phyloP scores from a whole-genome alignment of 2,888 invertebrate genomes.

The Mimachlamys varia region DNA sequence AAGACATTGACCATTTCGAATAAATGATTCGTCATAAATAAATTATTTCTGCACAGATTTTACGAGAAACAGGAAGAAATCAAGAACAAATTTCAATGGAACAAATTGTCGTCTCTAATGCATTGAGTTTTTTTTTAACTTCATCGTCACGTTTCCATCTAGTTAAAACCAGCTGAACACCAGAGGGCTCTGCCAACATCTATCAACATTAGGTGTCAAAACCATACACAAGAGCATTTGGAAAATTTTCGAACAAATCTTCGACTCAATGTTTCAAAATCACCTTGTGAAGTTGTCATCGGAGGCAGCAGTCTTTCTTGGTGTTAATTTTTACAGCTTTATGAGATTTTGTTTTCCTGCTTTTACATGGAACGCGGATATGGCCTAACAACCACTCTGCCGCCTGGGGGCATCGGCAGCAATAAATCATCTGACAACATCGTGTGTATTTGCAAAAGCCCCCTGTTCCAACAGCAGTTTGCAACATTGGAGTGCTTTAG shows the following conservation, averaged over 20 bases:
- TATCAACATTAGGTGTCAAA: background rate
- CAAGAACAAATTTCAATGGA: too few species aligned
- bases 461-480: background rate
- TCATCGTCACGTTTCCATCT: too few species aligned
- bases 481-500: background rate
- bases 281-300: background rate
- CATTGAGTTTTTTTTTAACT: too few species aligned
- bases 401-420: background rate
- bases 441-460: background rate
- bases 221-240: background rate
- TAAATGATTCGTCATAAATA: too few species aligned
- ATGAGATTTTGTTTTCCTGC: background rate
- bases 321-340: constrained; percentile 1
- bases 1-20: too few species aligned
- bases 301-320: background rate
- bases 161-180: background rate
- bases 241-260: background rate
- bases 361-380: background rate
- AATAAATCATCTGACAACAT: background rate
- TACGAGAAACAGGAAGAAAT: too few species aligned
- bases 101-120: too few species aligned
- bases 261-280: background rate
- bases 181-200: background rate
- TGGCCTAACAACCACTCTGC: background rate
- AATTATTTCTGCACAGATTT: too few species aligned